phyloP scores from a whole-genome alignment of 2,113 vertebrate species.

The Stercorarius parasiticus region DNA sequence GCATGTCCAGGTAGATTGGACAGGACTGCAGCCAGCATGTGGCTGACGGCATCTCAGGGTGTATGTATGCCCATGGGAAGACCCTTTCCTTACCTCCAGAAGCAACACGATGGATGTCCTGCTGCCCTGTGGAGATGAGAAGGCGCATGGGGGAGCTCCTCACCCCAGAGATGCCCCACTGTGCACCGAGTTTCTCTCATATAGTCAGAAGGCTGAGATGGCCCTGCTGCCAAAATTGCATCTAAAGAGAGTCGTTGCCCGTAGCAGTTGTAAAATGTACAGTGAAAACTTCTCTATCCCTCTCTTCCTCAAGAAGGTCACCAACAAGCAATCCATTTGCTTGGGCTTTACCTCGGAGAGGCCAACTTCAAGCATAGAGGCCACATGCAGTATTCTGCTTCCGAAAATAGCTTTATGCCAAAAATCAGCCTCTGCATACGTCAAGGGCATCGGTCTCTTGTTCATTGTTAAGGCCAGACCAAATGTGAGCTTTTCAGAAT shows the following conservation, averaged over 20 bases:
- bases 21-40: not conserved
- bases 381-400: not conserved
- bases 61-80: not conserved
- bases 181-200: not conserved
- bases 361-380: not conserved
- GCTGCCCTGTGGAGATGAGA: not conserved
- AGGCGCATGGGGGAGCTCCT: not conserved
- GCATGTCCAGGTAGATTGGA: not conserved
- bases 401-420: not conserved
- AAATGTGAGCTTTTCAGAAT: conserved; percentile 7
- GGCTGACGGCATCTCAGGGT: not conserved
- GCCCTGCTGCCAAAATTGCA: not conserved
- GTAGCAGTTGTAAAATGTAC: not conserved
- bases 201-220: not conserved
- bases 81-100: not conserved
- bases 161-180: not conserved
- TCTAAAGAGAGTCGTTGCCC: not conserved
- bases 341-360: accelerated
- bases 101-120: not conserved
- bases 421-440: not conserved
- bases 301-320: not conserved
- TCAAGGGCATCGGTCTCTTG: not conserved
- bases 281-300: not conserved
- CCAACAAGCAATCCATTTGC: not conserved
- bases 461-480: not conserved